phyloP scores from a whole-genome alignment of 2,113 vertebrate genomes.

The Petroica traversi region DNA sequence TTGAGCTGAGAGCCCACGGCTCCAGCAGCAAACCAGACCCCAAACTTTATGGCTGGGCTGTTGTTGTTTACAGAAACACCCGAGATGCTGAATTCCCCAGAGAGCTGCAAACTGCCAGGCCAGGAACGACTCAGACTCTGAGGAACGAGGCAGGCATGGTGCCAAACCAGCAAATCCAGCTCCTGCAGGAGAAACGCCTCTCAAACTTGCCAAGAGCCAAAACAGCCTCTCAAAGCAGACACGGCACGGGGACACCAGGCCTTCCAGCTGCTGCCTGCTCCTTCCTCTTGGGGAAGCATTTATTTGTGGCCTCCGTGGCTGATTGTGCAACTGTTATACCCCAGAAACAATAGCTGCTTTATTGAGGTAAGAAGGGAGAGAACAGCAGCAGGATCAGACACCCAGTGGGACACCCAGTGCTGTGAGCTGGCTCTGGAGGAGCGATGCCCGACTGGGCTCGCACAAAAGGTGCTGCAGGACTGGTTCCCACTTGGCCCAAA shows the following conservation, averaged over 20 bases:
- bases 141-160: background rate
- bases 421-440: background rate
- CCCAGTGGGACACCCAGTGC: no score
- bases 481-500: background rate
- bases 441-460: background rate
- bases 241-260: background rate
- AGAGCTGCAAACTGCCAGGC: background rate
- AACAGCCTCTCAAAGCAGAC: background rate
- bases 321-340: background rate
- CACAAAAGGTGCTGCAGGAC: background rate
- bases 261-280: background rate
- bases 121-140: constrained; percentile 15
- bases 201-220: background rate
- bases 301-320: background rate
- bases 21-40: background rate
- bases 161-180: background rate
- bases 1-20: background rate
- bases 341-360: constrained; percentile 3
- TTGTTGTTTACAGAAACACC: constrained; percentile 27
- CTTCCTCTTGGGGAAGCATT: background rate
- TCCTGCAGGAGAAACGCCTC: background rate
- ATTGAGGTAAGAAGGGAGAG: background rate
- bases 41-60: background rate
- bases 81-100: background rate
- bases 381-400: background rate